Evolutionary conservation across 2,113 vertebrate genomes (phyloP).

Genomic region (Neogale vison): DNA sequence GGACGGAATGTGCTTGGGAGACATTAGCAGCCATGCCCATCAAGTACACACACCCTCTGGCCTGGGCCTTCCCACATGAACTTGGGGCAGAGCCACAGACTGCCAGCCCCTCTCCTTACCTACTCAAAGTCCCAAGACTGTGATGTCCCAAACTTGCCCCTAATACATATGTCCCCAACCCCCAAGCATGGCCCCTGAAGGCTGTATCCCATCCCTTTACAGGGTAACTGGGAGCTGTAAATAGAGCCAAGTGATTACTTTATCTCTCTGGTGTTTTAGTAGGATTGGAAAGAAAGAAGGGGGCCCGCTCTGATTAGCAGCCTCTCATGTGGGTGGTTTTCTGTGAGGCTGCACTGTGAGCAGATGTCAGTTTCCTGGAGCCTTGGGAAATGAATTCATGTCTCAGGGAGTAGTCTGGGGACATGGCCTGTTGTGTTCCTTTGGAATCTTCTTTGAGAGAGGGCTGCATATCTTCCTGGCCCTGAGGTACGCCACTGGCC

Average conservation of each 20-base stretch:
- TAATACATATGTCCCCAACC: background rate
- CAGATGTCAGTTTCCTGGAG: background rate
- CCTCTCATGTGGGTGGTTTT: background rate
- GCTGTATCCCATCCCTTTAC: background rate
- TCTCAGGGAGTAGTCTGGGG: background rate
- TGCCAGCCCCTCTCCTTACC: background rate
- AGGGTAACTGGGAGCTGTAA: background rate
- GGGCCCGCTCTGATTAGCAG: background rate
- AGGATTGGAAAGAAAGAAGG: background rate
- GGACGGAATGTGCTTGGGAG: background rate
- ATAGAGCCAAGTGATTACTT: conserved; percentile 51
- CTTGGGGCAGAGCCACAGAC: background rate
- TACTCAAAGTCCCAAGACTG: background rate
- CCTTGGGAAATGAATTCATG: conserved; percentile 33
- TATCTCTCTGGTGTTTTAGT: conserved; percentile 71
- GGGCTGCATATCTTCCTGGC: background rate
- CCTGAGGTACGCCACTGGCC: background rate
- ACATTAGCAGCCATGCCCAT: background rate
- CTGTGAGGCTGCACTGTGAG: background rate
- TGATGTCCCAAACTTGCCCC: background rate
- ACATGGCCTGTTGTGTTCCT: background rate
- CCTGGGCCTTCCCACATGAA: background rate
- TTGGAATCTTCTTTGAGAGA: conserved; percentile 2
- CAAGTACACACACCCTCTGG: rapidly evolving
- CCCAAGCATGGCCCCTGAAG: background rate